Percentiles rank a stretch among this genome's conserved stretches.
These are phyloP conservation scores for Scarus forsteni DNA, from an alignment of 2,797 vertebrate species.

Conservation along the genomic window DNA sequence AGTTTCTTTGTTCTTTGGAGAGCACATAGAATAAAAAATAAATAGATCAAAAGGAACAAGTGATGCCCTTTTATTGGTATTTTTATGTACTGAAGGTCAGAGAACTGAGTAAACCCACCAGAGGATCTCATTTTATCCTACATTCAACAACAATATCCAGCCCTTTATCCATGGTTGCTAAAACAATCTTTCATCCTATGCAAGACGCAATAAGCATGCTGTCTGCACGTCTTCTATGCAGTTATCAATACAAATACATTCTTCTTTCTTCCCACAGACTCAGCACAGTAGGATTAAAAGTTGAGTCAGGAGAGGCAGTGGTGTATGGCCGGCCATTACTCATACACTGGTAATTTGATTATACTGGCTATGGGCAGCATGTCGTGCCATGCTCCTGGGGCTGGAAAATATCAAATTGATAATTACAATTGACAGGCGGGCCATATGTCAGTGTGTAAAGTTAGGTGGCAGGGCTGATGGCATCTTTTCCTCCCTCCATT, in stretches of 20 bases:
- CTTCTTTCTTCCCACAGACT: slow-evolving; percentile 29
- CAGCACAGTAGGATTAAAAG: slow-evolving; percentile 64
- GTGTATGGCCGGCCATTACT: slow-evolving; percentile 74
- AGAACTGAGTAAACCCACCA: slow-evolving; percentile 29
- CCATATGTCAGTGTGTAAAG: slow-evolving; percentile 69
- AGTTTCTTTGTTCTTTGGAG: background rate
- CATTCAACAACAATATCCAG: slow-evolving; percentile 43
- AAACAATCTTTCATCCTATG: slow-evolving; percentile 42
- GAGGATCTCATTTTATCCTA: slow-evolving; percentile 33
- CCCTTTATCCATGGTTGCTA: slow-evolving; percentile 32
- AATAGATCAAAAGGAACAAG: slow-evolving; percentile 25
- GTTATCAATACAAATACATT: too few relatives aligned
- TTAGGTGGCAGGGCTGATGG: slow-evolving; percentile 41
- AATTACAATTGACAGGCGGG: slow-evolving; percentile 76
- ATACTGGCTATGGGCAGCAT: slow-evolving; percentile 66
- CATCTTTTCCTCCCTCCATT: slow-evolving; percentile 28
- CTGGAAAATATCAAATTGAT: slow-evolving; percentile 77
- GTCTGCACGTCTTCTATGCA: background rate
- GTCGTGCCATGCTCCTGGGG: slow-evolving; percentile 55
- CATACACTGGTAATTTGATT: slow-evolving; percentile 79
- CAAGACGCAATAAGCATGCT: slow-evolving; percentile 41
- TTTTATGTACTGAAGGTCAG: slow-evolving; percentile 20
- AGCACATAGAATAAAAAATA: slow-evolving; percentile 9
- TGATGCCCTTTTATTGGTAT: background rate
- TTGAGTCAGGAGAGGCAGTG: slow-evolving; percentile 61